Base-by-base conservation (phyloP, 1,140 invertebrate species). In the Zaprionus ghesquierei region DNA sequence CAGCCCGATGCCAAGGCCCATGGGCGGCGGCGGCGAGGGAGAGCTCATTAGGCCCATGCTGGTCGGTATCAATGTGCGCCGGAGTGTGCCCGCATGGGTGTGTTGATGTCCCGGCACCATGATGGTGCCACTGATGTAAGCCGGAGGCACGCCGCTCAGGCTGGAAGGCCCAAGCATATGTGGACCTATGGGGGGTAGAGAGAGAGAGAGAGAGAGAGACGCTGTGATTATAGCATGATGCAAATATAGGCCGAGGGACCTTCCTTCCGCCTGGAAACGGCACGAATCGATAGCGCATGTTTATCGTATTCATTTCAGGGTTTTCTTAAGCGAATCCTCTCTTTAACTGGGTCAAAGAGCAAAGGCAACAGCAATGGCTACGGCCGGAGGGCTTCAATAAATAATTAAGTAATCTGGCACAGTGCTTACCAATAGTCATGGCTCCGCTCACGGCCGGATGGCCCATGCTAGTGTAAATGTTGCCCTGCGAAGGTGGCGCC, bases 11-110 rank as follows among this genome's bases (percentile, higher is more conserved):
- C 69, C 58, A 31, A 74, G 35, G 5, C 38, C 55, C 8, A 72
- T 29, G 8, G 75, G 69, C n/a, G 84, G 69, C n/a, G 84, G 75
- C 3, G 75, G 70, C 9, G 78, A 75, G 3, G 80, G 70, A 12
- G 81, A 56, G 20, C 72, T 69, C 75, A 85, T 79, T 62, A 81
- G 25, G 3, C 84, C 84, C 80, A 87, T 87, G 69, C 75, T 87
- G 5, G 80, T 87, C 10, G 84, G 84, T 69, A 87, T 79, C 18
- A 87, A 35, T 8, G 76, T 77, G 38, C 84, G 76, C 1, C 81
- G 66, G 29, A 87, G 51, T 9, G 79, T 79, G 12, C 76, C 77
- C 1, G 66, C 72, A 23, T 81, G 79, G 10, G 71, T 75, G 33
- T 82, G 79, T 27, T 87, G 82, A 54, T 80, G 78, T 5, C 81